Base-by-base conservation (phyloP, 2,113 vertebrate genomes). In the Prionailurus bengalensis region DNA sequence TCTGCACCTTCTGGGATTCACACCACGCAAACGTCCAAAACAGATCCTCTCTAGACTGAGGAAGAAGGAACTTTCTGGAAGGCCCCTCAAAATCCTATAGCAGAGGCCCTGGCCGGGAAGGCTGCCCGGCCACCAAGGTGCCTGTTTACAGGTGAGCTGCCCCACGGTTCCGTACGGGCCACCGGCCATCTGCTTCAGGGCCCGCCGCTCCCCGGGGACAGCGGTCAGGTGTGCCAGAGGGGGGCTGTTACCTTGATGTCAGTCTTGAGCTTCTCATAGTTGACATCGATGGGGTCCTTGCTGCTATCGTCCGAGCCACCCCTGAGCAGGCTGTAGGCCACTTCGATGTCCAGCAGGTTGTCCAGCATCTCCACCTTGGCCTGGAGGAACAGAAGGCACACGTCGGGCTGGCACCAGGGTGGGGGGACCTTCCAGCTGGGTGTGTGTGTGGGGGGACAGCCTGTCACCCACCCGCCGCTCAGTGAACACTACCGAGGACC, bases 351-450 rank as follows among this genome's bases (percentile, higher is more conserved):
- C 98, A 99, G 98, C 97, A 99, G 99, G 98, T 99, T 99, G 99
- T 99, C 99, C 98, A 99, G 97, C 99, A 99, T 99, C 97, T 99
- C 99, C 42, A 99, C 99, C 98, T 99, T 99, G 96, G 99, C 99
- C 99, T 99, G 78, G 39, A 89, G 63, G 97, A 55, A 53, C 66
- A 91, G 76, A 65, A 16, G 13, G 6, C 16, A 81, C n/a, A 61
- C 23, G 31, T 0, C 1, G 65, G 85, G 33, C n/a, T 63, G 71
- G 76, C 15, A 61, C 42, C 19, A 1, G 8, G 4, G 42, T 3
- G 23, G 48, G 33, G 33, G 61, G 53, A 82, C 21, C 2, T 8
- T 23, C 58, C 7, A 45, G 45, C 45, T 45, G 45, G 1, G 45
- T 45, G 42, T 45, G 45, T 45, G 45, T 45, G 45, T 17, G 53